These are phyloP conservation scores for Autographa pulchrina DNA, from an alignment of 2,888 invertebrate species.

Conservation along the genomic window DNA sequence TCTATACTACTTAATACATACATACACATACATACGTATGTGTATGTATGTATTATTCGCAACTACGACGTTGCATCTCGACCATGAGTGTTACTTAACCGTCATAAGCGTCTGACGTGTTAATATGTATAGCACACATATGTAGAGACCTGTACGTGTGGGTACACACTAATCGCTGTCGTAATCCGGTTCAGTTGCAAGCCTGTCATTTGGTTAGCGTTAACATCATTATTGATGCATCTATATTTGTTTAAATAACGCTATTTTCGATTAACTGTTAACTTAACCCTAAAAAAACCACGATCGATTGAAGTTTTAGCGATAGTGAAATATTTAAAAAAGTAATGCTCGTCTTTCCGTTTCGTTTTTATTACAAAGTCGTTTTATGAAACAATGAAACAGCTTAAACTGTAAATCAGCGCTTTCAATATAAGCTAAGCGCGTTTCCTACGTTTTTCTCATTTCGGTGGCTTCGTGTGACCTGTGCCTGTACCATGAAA, in stretches of 20 bases:
- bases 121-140: slow-evolving; percentile 53
- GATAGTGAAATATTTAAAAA: not conserved
- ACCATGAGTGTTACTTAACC: slow-evolving; percentile 65
- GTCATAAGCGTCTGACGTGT: slow-evolving; percentile 55
- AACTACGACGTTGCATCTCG: slow-evolving; percentile 32
- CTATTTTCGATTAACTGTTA: not conserved
- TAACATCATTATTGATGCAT: slow-evolving; percentile 45
- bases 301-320: not conserved
- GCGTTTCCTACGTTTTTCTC: slow-evolving; percentile 44
- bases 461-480: slow-evolving; percentile 68
- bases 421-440: slow-evolving; percentile 39
- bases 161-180: slow-evolving; percentile 52
- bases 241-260: slow-evolving; percentile 25
- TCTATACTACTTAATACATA: no score
- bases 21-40: not conserved
- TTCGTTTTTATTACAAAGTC: not conserved
- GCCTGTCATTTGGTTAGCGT: slow-evolving; percentile 53
- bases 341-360: not conserved
- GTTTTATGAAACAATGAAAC: slow-evolving; percentile 5
- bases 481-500: slow-evolving; percentile 30
- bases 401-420: slow-evolving; percentile 36
- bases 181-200: slow-evolving; percentile 56
- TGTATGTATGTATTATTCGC: not conserved
- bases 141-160: slow-evolving; percentile 31
- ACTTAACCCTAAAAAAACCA: no score